These are phyloP conservation scores for Symphodus melops DNA, from an alignment of 2,113 vertebrate genomes.

Conservation along the genomic window DNA sequence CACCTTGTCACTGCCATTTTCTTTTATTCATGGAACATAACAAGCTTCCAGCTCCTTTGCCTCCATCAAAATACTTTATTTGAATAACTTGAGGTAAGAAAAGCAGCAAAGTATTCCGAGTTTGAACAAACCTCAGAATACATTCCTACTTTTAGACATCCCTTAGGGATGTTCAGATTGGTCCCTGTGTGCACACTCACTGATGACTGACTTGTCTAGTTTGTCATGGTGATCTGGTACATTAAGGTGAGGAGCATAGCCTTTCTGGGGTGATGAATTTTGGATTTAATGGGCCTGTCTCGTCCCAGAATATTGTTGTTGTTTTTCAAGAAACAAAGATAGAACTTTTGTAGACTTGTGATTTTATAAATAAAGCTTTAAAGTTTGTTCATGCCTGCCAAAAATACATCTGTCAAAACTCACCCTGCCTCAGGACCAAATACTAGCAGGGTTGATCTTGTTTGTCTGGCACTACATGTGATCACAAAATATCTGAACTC, in stretches of 20 bases:
- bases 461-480: slow-evolving; percentile 19
- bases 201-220: slow-evolving; percentile 60
- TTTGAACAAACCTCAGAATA: slow-evolving; percentile 51
- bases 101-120: slow-evolving; percentile 37
- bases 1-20: slow-evolving; percentile 49
- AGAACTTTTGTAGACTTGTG: slow-evolving; percentile 31
- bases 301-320: slow-evolving; percentile 16
- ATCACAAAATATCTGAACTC: background rate
- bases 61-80: slow-evolving; percentile 44
- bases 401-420: slow-evolving; percentile 55
- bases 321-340: slow-evolving; percentile 28
- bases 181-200: slow-evolving; percentile 56
- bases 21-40: slow-evolving; percentile 62
- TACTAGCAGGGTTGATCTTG: slow-evolving; percentile 6
- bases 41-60: slow-evolving; percentile 20
- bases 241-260: slow-evolving; percentile 42
- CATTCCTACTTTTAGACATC: slow-evolving; percentile 48
- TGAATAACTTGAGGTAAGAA: slow-evolving; percentile 53
- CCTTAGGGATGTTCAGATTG: slow-evolving; percentile 46
- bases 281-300: slow-evolving; percentile 22
- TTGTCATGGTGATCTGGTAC: slow-evolving; percentile 61
- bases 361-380: slow-evolving; percentile 55
- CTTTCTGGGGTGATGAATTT: slow-evolving; percentile 46
- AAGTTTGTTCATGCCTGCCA: slow-evolving; percentile 36
- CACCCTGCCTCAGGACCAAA: slow-evolving; percentile 14